These are phyloP conservation scores for Conops quadrifasciatus DNA, from an alignment of 2,888 invertebrate genomes.

Conservation along the genomic window DNA sequence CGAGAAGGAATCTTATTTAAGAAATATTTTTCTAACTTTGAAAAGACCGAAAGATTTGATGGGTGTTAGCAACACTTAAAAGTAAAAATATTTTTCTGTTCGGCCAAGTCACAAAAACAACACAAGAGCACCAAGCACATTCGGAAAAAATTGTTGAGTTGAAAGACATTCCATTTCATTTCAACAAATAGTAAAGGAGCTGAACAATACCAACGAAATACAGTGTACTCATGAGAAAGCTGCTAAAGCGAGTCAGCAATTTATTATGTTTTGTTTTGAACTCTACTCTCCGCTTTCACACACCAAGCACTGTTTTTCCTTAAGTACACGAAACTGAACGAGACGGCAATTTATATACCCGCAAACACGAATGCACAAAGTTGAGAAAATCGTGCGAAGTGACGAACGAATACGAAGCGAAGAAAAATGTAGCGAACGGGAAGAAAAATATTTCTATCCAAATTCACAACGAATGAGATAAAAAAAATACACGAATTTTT, in stretches of 20 bases:
- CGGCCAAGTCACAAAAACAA: conserved; percentile 42
- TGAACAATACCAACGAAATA: background rate
- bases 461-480: conserved; percentile 38
- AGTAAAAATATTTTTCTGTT: conserved; percentile 47
- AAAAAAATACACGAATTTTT: conserved; percentile 27
- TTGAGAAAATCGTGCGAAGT: conserved; percentile 39
- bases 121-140: conserved; percentile 39
- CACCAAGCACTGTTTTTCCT: conserved; percentile 25
- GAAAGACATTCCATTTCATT: no score
- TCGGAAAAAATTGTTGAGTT: conserved; percentile 14
- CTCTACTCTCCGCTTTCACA: conserved; percentile 38
- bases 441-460: conserved; percentile 39
- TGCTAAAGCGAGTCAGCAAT: conserved; percentile 24
- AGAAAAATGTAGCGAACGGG: conserved; percentile 32
- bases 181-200: background rate
- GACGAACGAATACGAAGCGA: conserved; percentile 38
- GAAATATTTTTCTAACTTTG: background rate
- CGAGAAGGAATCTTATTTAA: background rate
- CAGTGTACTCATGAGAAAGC: conserved; percentile 10
- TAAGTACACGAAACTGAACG: conserved; percentile 31
- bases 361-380: conserved; percentile 37
- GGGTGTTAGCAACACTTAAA: conserved; percentile 45
- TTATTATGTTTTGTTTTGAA: conserved; percentile 27
- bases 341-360: conserved; percentile 19
- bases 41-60: background rate